Evolutionary conservation across 2,888 invertebrate species (phyloP).

Genomic region (Calameuta idolon): DNA sequence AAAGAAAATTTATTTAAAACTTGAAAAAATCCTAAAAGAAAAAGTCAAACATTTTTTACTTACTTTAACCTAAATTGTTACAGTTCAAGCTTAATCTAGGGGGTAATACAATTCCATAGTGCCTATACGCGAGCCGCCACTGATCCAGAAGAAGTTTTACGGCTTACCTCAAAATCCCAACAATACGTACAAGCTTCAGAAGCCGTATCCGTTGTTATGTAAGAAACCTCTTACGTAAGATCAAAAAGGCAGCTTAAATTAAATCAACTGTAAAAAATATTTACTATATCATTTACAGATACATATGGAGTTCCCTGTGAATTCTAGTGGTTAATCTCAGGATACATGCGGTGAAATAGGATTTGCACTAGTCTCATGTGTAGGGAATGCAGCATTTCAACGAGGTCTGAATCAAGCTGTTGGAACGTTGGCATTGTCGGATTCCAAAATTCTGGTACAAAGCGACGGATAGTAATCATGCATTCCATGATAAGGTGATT

Average conservation of each 20-base stretch:
- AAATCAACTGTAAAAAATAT: neutral
- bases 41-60: too few species aligned
- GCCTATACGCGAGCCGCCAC: too few species aligned
- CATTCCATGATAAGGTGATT: neutral
- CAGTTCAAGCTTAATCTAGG: too few species aligned
- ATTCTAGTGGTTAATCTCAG: neutral
- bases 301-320: neutral
- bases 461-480: neutral
- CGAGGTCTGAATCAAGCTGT: neutral
- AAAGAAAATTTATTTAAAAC: too few species aligned
- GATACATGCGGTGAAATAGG: neutral
- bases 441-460: neutral
- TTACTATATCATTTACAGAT: neutral
- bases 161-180: neutral
- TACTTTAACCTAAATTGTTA: too few species aligned
- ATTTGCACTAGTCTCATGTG: neutral
- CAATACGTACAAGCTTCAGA: neutral
- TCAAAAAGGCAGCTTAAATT: neutral
- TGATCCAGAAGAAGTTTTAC: too few species aligned
- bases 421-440: neutral
- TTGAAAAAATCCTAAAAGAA: too few species aligned
- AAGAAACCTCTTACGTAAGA: neutral
- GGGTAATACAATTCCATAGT: too few species aligned
- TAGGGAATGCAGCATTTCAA: neutral
- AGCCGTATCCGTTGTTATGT: neutral